phyloP scores from a whole-genome alignment of 2,888 invertebrate species.

The Caenorhabditis macrosperma region DNA sequence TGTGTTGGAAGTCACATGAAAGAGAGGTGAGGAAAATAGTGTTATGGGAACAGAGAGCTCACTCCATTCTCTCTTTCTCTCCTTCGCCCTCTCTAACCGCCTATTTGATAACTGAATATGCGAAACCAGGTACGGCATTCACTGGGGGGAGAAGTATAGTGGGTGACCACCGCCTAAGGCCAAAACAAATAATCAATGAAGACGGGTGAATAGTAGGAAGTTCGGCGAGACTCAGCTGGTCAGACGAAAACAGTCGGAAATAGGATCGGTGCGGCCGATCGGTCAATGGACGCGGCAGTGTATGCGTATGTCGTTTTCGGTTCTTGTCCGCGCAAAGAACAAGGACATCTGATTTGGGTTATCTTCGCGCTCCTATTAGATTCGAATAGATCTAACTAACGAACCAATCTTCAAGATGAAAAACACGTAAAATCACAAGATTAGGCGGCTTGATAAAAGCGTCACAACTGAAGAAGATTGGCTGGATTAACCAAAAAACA shows the following conservation, averaged over 20 bases:
- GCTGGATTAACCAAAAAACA: not conserved
- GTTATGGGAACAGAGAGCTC: not conserved
- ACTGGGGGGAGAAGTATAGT: constrained; percentile 8
- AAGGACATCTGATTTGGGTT: constrained; percentile 25
- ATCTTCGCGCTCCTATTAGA: not conserved
- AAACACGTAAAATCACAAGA: no score
- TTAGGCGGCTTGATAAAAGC: no score
- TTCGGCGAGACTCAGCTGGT: constrained; percentile 24
- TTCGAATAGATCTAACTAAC: no score
- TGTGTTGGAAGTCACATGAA: not conserved
- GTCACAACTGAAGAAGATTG: no score
- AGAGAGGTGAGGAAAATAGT: constrained; percentile 1
- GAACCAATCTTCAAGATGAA: no score
- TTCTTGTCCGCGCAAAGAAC: not conserved
- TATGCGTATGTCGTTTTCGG: not conserved
- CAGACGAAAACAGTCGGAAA: constrained; percentile 21
- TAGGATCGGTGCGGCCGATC: not conserved
- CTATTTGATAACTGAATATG: not conserved
- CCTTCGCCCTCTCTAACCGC: not conserved
- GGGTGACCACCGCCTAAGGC: constrained; percentile 16
- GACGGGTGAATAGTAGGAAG: constrained; percentile 16
- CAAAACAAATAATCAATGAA: constrained; percentile 52
- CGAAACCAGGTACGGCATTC: not conserved
- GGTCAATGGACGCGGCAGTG: not conserved
- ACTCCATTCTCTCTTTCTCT: not conserved